Evolutionary conservation across 2,113 vertebrate species (phyloP), one percentile per base, ranked within the genome.

Genomic region (Pteronura brasiliensis): DNA sequence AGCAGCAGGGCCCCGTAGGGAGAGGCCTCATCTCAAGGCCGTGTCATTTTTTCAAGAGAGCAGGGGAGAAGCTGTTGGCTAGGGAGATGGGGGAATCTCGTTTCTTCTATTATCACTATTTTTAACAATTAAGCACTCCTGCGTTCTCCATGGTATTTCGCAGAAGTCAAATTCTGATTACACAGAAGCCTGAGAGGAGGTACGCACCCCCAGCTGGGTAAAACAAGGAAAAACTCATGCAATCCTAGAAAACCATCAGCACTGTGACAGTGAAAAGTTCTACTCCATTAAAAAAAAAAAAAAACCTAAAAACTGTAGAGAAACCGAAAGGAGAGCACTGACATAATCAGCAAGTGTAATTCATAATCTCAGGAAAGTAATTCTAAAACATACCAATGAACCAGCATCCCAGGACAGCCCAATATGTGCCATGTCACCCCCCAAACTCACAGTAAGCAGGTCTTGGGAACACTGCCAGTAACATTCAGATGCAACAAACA

Each of bases 151-250:
- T 6, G 52, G 81, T 81, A 84, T 47, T 63, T 81, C 44, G 5
- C 34, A 6, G 39, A 65, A 23, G 21, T 82, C 90, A 77, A 96
- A 95, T 77, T 90, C 74, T 90, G 36, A 84, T 84, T 63, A 80
- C 39, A 57, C 55, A 81, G 39, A 85, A 85, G 39, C 59, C 1
- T 36, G 34, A 44, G 69, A 84, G 29, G 49, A 31, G 14, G 34
- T 8, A n/a, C 7, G 34, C 5, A 61, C 39, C 65, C 27, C 63
- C 55, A 90, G 42, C 65, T 42, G 82, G 39, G 6, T 27, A 25
- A 8, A 77, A 47, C 1, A 1, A 4, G 59, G 21, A 15, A 12
- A 72, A 63, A 49, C 55, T 80, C 47, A 42, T 44, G 17, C 31
- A n/a, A 13, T 13, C 61, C 29, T 23, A 57, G 65, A 25, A 61